These are phyloP conservation scores for Acrobasis suavella DNA, from an alignment of 2,888 invertebrate species.

Conservation along the genomic window DNA sequence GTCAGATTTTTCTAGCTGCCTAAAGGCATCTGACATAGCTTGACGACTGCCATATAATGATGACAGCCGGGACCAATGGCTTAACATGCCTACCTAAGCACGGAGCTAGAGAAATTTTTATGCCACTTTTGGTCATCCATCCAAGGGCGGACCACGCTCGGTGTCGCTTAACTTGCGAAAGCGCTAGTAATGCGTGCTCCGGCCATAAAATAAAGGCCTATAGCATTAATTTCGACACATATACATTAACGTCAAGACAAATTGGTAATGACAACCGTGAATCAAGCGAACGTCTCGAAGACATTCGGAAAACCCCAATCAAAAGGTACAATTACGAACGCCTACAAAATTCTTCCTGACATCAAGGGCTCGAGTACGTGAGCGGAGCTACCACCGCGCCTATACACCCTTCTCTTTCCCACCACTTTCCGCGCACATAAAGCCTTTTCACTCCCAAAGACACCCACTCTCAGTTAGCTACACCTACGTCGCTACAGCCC, in stretches of 20 bases:
- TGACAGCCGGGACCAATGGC: too few species aligned
- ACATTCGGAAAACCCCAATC: constrained; percentile 64
- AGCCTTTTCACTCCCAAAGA: constrained; percentile 49
- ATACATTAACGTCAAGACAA: neutral
- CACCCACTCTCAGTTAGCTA: constrained; percentile 63
- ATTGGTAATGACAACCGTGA: constrained; percentile 14
- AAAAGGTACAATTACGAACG: constrained; percentile 65
- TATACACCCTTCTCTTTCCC: constrained; percentile 41
- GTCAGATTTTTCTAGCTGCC: too few species aligned
- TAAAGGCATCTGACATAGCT: too few species aligned
- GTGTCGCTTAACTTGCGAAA: too few species aligned
- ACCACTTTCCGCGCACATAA: constrained; percentile 29
- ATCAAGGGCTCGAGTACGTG: constrained; percentile 52
- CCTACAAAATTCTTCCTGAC: constrained; percentile 71
- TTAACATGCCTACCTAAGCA: neutral
- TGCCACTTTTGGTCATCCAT: too few species aligned
- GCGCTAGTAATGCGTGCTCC: too few species aligned
- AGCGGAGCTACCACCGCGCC: constrained; percentile 50
- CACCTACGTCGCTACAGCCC: constrained; percentile 60
- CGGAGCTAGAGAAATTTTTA: neutral
- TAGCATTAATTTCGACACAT: neutral
- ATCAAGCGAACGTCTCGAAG: constrained; percentile 32
- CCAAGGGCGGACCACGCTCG: too few species aligned
- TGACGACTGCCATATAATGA: too few species aligned
- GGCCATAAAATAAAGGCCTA: too few species aligned